These are phyloP conservation scores for Schizaphis graminum DNA, from an alignment of 2,888 invertebrate species.

Conservation along the genomic window DNA sequence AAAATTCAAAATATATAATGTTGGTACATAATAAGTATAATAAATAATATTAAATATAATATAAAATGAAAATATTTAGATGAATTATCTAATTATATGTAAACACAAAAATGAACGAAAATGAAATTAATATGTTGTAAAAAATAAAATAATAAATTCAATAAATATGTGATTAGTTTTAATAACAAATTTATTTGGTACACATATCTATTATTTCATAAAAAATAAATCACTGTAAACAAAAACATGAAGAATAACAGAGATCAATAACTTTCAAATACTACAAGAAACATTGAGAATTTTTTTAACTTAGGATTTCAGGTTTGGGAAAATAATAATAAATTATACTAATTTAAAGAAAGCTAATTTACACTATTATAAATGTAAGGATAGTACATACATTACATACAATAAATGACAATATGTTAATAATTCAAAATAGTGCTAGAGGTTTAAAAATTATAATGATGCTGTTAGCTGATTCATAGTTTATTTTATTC, in stretches of 20 bases:
- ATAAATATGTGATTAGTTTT: background rate
- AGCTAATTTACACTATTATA: slow-evolving; percentile 26
- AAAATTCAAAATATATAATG: slow-evolving; percentile 45
- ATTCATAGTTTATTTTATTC: background rate
- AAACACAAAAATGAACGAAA: slow-evolving; percentile 14
- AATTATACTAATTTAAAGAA: slow-evolving; percentile 22
- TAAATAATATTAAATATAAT: slow-evolving; percentile 39
- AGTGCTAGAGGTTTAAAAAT: background rate
- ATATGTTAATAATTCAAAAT: background rate
- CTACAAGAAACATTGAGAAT: background rate
- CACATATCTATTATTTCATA: slow-evolving; percentile 9
- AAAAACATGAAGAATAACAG: slow-evolving; percentile 46
- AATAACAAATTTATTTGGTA: background rate
- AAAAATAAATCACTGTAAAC: slow-evolving; percentile 30
- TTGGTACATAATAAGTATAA: slow-evolving; percentile 30
- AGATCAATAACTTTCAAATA: slow-evolving; percentile 48
- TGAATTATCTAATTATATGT: background rate
- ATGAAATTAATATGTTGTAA: slow-evolving; percentile 20
- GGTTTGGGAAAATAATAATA: slow-evolving; percentile 36
- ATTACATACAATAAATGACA: slow-evolving; percentile 13
- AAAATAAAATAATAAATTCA: slow-evolving; percentile 11
- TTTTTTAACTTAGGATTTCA: background rate
- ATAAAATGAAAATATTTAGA: slow-evolving; percentile 23
- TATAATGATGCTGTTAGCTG: slow-evolving; percentile 2
- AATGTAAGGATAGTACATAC: background rate